A percentile compares a stretch with the other conserved stretches of the same genome.
These are phyloP conservation scores for Crenuchus spilurus DNA, from an alignment of 2,797 vertebrate species.

Conservation along the genomic window DNA sequence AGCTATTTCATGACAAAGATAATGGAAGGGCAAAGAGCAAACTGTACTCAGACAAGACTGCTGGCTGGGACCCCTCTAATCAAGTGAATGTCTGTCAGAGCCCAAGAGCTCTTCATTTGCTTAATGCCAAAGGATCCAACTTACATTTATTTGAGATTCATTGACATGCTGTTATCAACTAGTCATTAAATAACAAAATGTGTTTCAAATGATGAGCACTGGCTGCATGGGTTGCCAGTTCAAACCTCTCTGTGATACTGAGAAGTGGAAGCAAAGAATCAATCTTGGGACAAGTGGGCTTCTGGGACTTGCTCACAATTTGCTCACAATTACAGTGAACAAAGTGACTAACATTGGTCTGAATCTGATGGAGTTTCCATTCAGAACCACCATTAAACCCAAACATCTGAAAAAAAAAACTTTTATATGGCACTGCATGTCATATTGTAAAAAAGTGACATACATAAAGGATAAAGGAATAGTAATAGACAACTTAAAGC, in stretches of 20 bases:
- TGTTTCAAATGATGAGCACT: neutral
- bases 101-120: constrained; percentile 5
- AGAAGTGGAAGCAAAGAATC: constrained; percentile 21
- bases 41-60: neutral
- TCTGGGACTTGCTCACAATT: constrained; percentile 13
- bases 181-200: constrained; percentile 13
- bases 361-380: too few species aligned
- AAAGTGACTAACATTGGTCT: neutral
- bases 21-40: neutral
- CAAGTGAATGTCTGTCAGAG: neutral
- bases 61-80: neutral
- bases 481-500: too few species aligned
- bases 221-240: constrained; percentile 21
- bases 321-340: neutral
- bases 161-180: constrained; percentile 1
- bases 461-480: too few species aligned
- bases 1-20: too few species aligned
- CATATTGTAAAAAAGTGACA: too few species aligned
- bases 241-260: neutral
- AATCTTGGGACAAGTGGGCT: constrained; percentile 27
- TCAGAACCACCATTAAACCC: too few species aligned
- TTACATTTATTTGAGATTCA: constrained; percentile 11
- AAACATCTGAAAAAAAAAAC: too few species aligned
- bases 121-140: constrained; percentile 8
- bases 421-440: too few species aligned